Evolutionary conservation across 2,888 invertebrate genomes (phyloP), one percentile per base, ranked within the genome.

Genomic region (Ochropleura plecta): DNA sequence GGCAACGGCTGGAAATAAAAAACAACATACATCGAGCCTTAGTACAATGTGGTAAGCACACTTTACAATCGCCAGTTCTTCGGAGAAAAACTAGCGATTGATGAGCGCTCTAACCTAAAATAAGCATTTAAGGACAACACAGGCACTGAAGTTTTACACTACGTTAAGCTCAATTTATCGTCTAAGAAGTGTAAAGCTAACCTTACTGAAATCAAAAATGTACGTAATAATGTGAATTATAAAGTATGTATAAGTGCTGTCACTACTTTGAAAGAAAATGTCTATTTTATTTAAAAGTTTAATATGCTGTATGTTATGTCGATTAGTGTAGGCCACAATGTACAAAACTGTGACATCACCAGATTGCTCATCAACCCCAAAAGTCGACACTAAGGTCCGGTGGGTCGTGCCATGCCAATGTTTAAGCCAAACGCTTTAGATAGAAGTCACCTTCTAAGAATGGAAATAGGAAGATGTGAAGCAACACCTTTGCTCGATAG

Each of bases 1-100:
- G 96, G 96, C 96, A 96, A 95, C 95, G 94, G 96, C 96, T 96
- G 96, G 95, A 96, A 96, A 96, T 96, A 96, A 96, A 95, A 96
- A 96, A 96, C 96, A 96, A 96, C 96, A 96, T 95, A 96, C 95
- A 96, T 95, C 96, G 96, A 95, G 96, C 96, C 96, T 96, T 95
- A 95, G 93, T 95, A 95, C 94, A 94, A 91, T 93, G 93, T 91
- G 90, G 83, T 88, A 94, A 93, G 95, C 95, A 94, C 92, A 91
- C 88, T 88, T 89, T 86, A 70, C 93, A 94, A 94, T 93, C 94
- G 92, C 80, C 88, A 90, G 92, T 88, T 91, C 92, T 90, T 90
- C 90, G 74, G 30, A 65, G 89, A 91, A 93, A 93, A 93, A 93
- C 91, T 89, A 89, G 83, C 92, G 94, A 94, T 93, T 93, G 92